These are phyloP conservation scores for Lepidurus couesii DNA, from an alignment of 1,140 invertebrate species.

Conservation along the genomic window DNA sequence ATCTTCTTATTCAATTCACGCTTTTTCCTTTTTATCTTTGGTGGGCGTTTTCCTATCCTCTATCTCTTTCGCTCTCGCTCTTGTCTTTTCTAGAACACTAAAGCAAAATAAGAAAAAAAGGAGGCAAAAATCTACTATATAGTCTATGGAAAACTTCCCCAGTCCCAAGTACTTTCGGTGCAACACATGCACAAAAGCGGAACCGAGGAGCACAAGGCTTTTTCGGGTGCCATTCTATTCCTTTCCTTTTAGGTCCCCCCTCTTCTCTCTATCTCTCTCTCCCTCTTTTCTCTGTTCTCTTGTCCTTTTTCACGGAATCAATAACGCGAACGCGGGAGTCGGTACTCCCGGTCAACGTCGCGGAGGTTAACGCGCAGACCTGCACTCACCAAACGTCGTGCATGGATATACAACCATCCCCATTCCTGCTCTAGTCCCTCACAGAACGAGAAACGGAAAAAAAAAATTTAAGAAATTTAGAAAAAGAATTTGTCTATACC, in stretches of 20 bases:
- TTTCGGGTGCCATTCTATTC: background rate
- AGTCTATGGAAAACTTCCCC: slow-evolving; percentile 1
- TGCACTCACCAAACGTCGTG: background rate
- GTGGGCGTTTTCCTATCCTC: no score
- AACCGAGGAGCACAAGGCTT: background rate
- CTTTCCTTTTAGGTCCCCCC: background rate
- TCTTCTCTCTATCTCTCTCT: background rate
- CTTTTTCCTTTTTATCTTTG: background rate
- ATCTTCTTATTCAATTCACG: slow-evolving; percentile 1
- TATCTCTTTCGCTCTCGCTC: no score
- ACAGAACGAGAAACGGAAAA: background rate
- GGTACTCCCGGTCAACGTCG: background rate
- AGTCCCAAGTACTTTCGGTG: slow-evolving; percentile 12
- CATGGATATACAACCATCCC: background rate
- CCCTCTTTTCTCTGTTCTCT: background rate
- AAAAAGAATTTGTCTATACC: no score
- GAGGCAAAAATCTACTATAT: background rate
- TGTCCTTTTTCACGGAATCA: slow-evolving; percentile 10
- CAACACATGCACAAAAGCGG: slow-evolving; percentile 11
- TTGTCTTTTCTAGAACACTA: no score
- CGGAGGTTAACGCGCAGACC: slow-evolving; percentile 17
- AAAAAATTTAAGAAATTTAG: no score
- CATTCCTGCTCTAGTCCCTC: background rate
- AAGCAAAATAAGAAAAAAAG: background rate
- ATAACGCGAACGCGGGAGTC: slow-evolving; percentile 20